phyloP scores from a whole-genome alignment of 2,113 vertebrate species.

The Regulus satrapa region DNA sequence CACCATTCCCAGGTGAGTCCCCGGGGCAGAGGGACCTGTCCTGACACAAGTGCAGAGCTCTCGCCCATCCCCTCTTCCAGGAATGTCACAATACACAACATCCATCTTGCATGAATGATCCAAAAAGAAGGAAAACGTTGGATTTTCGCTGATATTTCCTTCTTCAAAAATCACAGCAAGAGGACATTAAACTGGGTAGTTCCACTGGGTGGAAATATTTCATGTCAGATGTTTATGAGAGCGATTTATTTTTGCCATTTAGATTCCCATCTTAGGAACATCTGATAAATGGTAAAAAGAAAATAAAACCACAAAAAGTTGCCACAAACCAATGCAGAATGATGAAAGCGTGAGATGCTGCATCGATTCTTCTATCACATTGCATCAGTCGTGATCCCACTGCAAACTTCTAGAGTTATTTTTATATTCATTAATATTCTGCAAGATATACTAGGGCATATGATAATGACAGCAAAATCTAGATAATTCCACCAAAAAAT shows the following conservation, averaged over 20 bases:
- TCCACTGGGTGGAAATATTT: not conserved
- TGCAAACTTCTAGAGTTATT: not conserved
- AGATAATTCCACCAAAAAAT: not conserved
- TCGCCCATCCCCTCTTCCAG: not conserved
- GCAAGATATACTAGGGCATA: not conserved
- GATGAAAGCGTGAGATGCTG: not conserved
- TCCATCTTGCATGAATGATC: not conserved
- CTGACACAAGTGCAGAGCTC: not conserved
- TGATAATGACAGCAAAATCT: not conserved
- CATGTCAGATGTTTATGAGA: not conserved
- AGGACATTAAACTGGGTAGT: not conserved
- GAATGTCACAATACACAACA: not conserved
- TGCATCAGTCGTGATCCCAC: not conserved
- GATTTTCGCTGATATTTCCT: not conserved
- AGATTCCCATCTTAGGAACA: not conserved
- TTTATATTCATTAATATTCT: conserved; percentile 3
- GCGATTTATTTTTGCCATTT: not conserved
- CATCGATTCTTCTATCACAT: not conserved
- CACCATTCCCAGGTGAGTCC: not conserved
- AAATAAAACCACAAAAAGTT: not conserved
- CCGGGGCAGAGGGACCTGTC: not conserved
- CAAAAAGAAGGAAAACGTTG: not conserved
- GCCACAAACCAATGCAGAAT: not conserved
- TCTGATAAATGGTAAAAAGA: not conserved
- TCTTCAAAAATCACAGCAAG: not conserved